Conservation (phyloP, 2,797 vertebrate species). For the Smutsia gigantea region DNA sequence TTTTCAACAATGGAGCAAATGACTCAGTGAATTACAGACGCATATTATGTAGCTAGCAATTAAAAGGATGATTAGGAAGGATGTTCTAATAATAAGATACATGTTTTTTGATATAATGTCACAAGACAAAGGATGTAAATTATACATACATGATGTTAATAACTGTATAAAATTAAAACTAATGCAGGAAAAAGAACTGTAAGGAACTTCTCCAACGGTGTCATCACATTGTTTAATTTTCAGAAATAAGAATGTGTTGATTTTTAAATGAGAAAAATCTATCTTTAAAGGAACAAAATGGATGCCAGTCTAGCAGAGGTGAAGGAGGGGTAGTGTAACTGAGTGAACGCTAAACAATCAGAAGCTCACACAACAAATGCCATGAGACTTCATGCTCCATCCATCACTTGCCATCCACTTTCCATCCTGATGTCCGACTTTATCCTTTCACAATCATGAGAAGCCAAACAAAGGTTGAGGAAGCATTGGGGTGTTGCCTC, state of each 20-base stretch:
- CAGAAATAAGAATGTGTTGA: not conserved
- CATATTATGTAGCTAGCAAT: not conserved
- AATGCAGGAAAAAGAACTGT: not conserved
- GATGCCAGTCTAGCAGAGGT: not conserved
- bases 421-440: not conserved
- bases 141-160: not conserved
- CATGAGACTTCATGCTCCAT: not conserved
- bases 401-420: not conserved
- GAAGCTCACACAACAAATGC: not conserved
- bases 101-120: not conserved
- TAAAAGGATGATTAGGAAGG: not conserved
- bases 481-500: not conserved
- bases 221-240: not conserved
- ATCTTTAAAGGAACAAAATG: not conserved
- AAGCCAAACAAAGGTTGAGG: not conserved
- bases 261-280: slow-evolving; percentile 7
- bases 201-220: not conserved
- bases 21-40: not conserved
- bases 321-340: not conserved
- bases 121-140: not conserved
- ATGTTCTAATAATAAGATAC: not conserved
- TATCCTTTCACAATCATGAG: not conserved
- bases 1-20: not conserved
- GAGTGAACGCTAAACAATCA: not conserved
- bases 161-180: not conserved